Evolutionary conservation across 2,888 invertebrate genomes (phyloP).

Genomic region (Nineta flava): DNA sequence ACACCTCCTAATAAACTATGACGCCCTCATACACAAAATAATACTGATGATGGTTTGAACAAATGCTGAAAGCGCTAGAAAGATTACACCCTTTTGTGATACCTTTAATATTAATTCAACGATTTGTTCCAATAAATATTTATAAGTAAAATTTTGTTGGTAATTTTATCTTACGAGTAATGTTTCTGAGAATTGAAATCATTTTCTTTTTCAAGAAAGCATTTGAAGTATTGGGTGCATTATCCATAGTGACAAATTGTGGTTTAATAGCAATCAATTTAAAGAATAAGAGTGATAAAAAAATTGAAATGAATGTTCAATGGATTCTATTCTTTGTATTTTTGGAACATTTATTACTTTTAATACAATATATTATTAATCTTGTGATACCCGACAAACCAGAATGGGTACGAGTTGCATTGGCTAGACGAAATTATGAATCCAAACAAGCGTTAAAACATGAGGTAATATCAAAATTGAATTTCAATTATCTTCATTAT

Average conservation of each 20-base stretch:
- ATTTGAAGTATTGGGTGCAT: constrained; percentile 47
- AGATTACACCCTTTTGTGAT: too few relatives aligned
- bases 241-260: constrained; percentile 60
- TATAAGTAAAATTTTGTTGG: too few relatives aligned
- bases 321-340: constrained; percentile 46
- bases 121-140: too few relatives aligned
- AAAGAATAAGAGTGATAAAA: constrained; percentile 30
- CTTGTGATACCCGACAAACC: constrained; percentile 56
- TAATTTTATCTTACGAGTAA: too few relatives aligned
- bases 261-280: constrained; percentile 54
- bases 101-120: too few relatives aligned
- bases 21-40: too few relatives aligned
- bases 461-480: constrained; percentile 24
- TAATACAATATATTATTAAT: constrained; percentile 44
- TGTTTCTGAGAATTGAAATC: too few relatives aligned
- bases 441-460: constrained; percentile 45
- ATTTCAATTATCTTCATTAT: not conserved
- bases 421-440: constrained; percentile 43
- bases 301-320: constrained; percentile 21
- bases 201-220: constrained; percentile 32
- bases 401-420: constrained; percentile 44
- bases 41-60: too few relatives aligned
- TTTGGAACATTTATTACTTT: constrained; percentile 51
- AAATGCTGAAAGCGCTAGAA: too few relatives aligned
- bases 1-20: too few relatives aligned